Percentiles rank a stretch among this genome's conserved stretches.
phyloP scores from a whole-genome alignment of 1,140 invertebrate genomes.

The Oncopodura yosiiana region DNA sequence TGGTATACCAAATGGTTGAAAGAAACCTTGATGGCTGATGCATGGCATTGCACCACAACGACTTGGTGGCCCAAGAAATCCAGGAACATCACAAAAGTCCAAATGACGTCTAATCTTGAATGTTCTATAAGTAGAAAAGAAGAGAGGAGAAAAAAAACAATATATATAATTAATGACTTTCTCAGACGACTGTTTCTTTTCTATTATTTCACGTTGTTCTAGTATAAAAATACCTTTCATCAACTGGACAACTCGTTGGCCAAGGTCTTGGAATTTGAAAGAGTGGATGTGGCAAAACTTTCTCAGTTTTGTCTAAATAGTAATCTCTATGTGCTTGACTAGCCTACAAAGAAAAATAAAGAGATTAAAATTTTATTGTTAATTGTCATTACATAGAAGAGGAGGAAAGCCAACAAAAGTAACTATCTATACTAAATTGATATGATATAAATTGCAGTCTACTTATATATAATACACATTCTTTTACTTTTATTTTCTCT shows the following conservation, averaged over 20 bases:
- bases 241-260: constrained; percentile 25
- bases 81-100: constrained; percentile 17
- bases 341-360: constrained; percentile 1
- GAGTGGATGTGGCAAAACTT: constrained; percentile 12
- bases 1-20: constrained; percentile 17
- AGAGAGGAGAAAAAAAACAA: neutral
- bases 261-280: constrained; percentile 23
- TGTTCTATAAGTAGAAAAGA: constrained; percentile 7
- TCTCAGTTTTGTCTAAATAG: constrained; percentile 30
- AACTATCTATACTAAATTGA: constrained; percentile 1
- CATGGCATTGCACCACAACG: constrained; percentile 24
- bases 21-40: constrained; percentile 22
- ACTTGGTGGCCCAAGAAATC: constrained; percentile 22
- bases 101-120: constrained; percentile 24
- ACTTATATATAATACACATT: too few relatives aligned
- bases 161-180: too few relatives aligned
- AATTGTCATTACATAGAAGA: neutral
- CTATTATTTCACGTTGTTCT: too few relatives aligned
- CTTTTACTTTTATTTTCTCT: too few relatives aligned
- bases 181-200: too few relatives aligned
- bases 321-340: constrained; percentile 24
- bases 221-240: constrained; percentile 18
- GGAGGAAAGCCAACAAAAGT: neutral
- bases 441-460: neutral
- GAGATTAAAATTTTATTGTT: neutral